Conservation (phyloP, 1,140 invertebrate genomes). For the Cyclargus thomasi region DNA sequence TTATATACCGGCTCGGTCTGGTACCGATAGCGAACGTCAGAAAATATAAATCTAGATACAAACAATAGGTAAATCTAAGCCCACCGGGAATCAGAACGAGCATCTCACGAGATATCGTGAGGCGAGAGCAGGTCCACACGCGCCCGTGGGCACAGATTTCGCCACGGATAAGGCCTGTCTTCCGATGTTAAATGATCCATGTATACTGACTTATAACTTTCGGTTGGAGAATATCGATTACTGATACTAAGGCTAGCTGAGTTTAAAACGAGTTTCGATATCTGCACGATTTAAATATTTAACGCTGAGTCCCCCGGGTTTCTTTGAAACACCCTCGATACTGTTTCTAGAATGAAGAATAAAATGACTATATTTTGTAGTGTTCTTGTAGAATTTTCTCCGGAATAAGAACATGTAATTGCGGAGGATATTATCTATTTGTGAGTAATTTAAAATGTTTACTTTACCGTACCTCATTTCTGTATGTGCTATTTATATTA, state of each 20-base stretch:
- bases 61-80: constrained; percentile 18
- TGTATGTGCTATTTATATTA: too few species aligned
- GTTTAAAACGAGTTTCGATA: not conserved
- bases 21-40: not conserved
- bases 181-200: constrained; percentile 16
- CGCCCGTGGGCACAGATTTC: constrained; percentile 14
- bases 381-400: not conserved
- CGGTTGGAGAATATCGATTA: constrained; percentile 7
- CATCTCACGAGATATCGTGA: constrained; percentile 13
- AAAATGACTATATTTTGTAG: not conserved
- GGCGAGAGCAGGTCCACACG: constrained; percentile 8
- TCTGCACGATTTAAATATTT: constrained; percentile 4
- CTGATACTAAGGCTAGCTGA: not conserved
- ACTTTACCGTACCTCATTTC: too few species aligned
- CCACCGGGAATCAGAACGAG: constrained; percentile 5
- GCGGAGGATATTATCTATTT: too few species aligned
- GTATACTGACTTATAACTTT: not conserved
- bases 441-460: too few species aligned
- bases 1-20: not conserved
- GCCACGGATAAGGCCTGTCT: constrained; percentile 16
- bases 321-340: not conserved
- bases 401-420: not conserved
- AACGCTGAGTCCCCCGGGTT: not conserved
- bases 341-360: not conserved
- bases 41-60: not conserved